A percentile compares a stretch with the other conserved stretches of the same genome.
Conservation (phyloP, 2,797 vertebrate species). For the Lepilemur ruficaudatus region DNA sequence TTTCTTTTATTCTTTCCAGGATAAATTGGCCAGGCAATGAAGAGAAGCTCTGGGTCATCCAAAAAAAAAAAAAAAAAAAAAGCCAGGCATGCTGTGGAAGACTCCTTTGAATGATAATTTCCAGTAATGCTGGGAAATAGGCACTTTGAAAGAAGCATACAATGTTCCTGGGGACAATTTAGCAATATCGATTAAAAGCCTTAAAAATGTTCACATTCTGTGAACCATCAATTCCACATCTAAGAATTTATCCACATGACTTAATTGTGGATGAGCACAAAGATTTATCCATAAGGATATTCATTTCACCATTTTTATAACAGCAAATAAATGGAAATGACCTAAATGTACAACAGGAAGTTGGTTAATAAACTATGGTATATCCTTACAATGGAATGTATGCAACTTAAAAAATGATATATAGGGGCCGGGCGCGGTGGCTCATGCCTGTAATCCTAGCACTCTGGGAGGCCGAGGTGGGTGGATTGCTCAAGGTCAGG, state of each 20-base stretch:
- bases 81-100: neutral
- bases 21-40: constrained; percentile 37
- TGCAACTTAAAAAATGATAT: constrained; percentile 2
- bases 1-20: constrained; percentile 35
- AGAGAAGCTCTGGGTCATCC: constrained; percentile 23
- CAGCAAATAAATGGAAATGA: constrained; percentile 30
- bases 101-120: constrained; percentile 40
- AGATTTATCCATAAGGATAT: constrained; percentile 3
- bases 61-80: neutral
- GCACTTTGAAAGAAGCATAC: constrained; percentile 14
- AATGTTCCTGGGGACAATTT: constrained; percentile 17
- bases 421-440: too few relatives aligned
- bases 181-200: constrained; percentile 41
- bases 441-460: too few relatives aligned
- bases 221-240: neutral
- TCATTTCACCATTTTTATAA: constrained; percentile 7
- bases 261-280: neutral
- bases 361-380: neutral
- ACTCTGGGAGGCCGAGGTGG: too few relatives aligned
- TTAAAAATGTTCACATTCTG: constrained; percentile 13
- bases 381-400: neutral
- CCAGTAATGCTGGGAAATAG: constrained; percentile 3
- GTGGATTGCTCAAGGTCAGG: too few relatives aligned
- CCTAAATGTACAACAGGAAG: neutral
- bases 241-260: constrained; percentile 40